Evolutionary conservation across 1,140 invertebrate genomes (phyloP), one percentile per base, ranked within the genome.

Genomic region (Drosophila miranda): DNA sequence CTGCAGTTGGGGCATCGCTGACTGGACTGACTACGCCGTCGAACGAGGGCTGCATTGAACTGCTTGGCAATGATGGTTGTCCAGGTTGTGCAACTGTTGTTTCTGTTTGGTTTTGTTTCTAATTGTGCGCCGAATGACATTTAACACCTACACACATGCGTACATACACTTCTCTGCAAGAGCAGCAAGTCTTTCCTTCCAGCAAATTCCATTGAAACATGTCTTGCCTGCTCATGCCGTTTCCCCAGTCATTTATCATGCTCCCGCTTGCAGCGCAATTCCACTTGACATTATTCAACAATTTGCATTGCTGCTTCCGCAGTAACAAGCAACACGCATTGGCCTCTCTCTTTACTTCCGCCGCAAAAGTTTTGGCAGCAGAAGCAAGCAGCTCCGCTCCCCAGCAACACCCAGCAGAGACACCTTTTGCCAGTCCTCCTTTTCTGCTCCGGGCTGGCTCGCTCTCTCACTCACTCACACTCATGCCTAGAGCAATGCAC

Each of bases 281-380:
- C 84, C 63, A 52, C 75, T 68, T 84, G 80, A 80, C 76, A 82
- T 83, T 82, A 82, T 82, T 83, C 75, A 83, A 82, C 78, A 84
- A 84, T 84, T 84, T 84, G 81, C 80, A 84, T 73, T 56, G 72
- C 72, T 66, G 77, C 67, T 86, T 83, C 81, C 80, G 81, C 62
- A 76, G 50, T 34, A 11, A 34, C 9, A 54, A 60, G 30, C 46
- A 62, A 54, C 56, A 62, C 14, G 14, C 51, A 57, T n/a, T 30
- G 44, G 30, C 19, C 19, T 34, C 59, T 44, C 52, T 43, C 63
- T 46, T 46, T 63, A 73, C 58, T 73, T 54, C 58, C 44, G 52
- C 48, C 59, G 42, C 69, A 73, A 73, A 44, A 73, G 57, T 72
- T 68, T 68, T 46, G 62, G 66, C 53, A 57, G 26, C 59, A 48